Percentiles rank a stretch among this genome's conserved stretches.
phyloP scores from a whole-genome alignment of 2,797 vertebrate species.

The Pristis pectinata region DNA sequence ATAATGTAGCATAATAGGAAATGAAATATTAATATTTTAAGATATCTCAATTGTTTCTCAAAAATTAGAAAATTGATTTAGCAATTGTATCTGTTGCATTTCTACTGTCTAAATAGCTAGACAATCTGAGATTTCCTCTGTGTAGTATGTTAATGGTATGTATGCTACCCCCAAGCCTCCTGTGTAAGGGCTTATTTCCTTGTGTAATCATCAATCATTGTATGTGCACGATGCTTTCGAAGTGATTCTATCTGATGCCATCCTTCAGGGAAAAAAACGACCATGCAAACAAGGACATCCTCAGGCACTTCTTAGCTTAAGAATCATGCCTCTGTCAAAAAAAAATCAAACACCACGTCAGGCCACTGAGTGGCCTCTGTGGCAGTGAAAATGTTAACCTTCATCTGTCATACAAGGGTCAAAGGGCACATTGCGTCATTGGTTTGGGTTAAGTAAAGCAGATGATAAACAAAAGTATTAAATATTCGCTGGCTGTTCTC shows the following conservation, averaged over 20 bases:
- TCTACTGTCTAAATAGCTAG: background rate
- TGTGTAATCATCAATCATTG: slow-evolving; percentile 36
- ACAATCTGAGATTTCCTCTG: background rate
- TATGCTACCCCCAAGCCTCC: slow-evolving; percentile 26
- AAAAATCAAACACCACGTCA: slow-evolving; percentile 20
- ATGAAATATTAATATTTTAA: background rate
- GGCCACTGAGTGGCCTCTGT: slow-evolving; percentile 4
- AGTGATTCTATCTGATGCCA: slow-evolving; percentile 35
- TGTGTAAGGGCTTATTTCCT: slow-evolving; percentile 32
- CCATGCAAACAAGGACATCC: slow-evolving; percentile 32
- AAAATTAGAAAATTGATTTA: background rate
- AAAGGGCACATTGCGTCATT: slow-evolving; percentile 38
- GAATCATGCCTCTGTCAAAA: slow-evolving; percentile 31
- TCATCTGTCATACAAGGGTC: slow-evolving; percentile 37
- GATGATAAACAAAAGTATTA: slow-evolving; percentile 40
- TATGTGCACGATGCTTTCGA: slow-evolving; percentile 8
- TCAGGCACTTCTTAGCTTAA: slow-evolving; percentile 30
- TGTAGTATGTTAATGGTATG: slow-evolving; percentile 29
- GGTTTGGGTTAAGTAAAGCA: slow-evolving; percentile 38
- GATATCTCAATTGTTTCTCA: background rate
- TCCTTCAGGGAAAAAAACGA: slow-evolving; percentile 30
- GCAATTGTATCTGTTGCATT: background rate
- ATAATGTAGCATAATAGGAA: background rate
- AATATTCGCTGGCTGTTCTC: slow-evolving; percentile 38
- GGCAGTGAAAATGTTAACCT: slow-evolving; percentile 37